phyloP scores from a whole-genome alignment of 2,797 vertebrate species.

The Bufotes viridis region DNA sequence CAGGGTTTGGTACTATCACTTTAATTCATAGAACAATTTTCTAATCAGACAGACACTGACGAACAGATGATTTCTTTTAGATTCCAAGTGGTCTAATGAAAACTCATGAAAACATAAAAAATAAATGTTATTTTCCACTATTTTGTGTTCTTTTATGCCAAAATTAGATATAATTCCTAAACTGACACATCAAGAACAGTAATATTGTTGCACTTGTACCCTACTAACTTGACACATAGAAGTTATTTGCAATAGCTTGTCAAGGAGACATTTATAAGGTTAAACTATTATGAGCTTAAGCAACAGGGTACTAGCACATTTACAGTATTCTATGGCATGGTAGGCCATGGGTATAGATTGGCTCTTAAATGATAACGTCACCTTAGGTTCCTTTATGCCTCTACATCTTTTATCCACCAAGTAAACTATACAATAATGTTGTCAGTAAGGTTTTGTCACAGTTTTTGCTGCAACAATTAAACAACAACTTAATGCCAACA shows the following conservation, averaged over 20 bases:
- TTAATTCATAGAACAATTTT: constrained; percentile 40
- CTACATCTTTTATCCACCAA: too few species aligned
- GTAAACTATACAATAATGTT: too few species aligned
- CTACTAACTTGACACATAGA: background rate
- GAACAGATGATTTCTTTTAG: constrained; percentile 14
- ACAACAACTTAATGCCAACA: too few species aligned
- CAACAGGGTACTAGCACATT: background rate
- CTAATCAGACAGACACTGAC: constrained; percentile 12
- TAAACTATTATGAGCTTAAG: background rate
- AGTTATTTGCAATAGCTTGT: background rate
- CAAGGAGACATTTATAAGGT: background rate
- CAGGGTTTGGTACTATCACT: constrained; percentile 18
- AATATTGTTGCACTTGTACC: background rate
- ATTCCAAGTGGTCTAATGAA: background rate
- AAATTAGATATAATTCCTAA: constrained; percentile 3
- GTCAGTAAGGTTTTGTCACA: too few species aligned
- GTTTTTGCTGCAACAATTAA: too few species aligned
- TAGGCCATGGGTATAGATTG: too few species aligned
- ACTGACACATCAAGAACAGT: background rate
- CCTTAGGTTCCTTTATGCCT: too few species aligned
- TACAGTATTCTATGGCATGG: too few species aligned
- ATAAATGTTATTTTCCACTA: background rate
- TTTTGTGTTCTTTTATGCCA: background rate
- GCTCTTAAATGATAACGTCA: too few species aligned
- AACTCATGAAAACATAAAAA: constrained; percentile 2